A percentile compares a stretch with the other conserved stretches of the same genome.
These are phyloP conservation scores for Drosophila melanica DNA, from an alignment of 1,140 invertebrate genomes.

Conservation along the genomic window DNA sequence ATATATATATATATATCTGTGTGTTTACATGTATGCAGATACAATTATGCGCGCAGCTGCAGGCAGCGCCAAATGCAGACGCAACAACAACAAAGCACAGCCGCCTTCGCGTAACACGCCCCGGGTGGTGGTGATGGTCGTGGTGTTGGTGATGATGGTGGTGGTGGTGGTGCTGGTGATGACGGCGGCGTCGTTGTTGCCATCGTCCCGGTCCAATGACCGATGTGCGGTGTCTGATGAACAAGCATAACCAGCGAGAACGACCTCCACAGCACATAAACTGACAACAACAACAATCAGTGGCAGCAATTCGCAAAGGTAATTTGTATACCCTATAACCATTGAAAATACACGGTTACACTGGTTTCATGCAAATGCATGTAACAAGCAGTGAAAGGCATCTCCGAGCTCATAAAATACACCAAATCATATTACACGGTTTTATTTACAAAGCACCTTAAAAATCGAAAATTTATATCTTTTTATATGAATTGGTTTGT, in stretches of 20 bases:
- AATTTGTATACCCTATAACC: conserved; percentile 10
- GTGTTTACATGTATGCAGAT: conserved; percentile 10
- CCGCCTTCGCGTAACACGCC: conserved; percentile 67
- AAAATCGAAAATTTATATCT: no score
- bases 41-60: conserved; percentile 38
- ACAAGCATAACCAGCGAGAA: conserved; percentile 73
- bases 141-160: neutral
- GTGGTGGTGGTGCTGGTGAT: conserved; percentile 10
- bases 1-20: conserved; percentile 25
- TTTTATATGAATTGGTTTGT: no score
- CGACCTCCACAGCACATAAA: conserved; percentile 74
- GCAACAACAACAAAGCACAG: conserved; percentile 44
- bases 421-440: no score
- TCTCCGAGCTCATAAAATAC: no score
- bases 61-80: conserved; percentile 37
- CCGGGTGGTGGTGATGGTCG: conserved; percentile 44
- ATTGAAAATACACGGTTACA: neutral
- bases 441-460: no score
- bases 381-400: no score
- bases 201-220: conserved; percentile 72
- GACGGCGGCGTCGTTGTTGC: conserved; percentile 36
- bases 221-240: conserved; percentile 66
- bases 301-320: conserved; percentile 67
- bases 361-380: neutral
- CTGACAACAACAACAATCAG: conserved; percentile 30